These are phyloP conservation scores for Coenonympha glycerion DNA, from an alignment of 2,888 invertebrate species.

Conservation along the genomic window DNA sequence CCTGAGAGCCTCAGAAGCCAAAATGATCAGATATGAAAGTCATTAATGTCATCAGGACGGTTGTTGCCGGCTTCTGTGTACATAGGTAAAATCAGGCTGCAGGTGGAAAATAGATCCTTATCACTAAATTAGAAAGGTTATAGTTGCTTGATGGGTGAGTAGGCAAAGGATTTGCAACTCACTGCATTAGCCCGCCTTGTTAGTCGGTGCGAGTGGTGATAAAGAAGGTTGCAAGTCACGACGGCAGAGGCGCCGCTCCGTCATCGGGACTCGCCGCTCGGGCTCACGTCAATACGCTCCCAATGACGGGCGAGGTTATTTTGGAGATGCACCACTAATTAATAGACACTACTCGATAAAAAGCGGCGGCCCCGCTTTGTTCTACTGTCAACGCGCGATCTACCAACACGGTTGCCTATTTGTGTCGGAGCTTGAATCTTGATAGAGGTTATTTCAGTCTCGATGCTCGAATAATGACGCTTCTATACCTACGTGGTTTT, in stretches of 20 bases:
- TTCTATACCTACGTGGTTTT: neutral
- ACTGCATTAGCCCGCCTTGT: conserved; percentile 74
- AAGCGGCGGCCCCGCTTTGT: conserved; percentile 62
- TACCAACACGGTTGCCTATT: conserved; percentile 20
- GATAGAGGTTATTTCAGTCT: conserved; percentile 1
- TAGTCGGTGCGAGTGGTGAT: conserved; percentile 59
- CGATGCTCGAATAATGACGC: too few species aligned
- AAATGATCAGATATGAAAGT: conserved; percentile 60
- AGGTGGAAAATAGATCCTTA: conserved; percentile 34
- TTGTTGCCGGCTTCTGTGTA: conserved; percentile 59
- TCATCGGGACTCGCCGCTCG: too few species aligned
- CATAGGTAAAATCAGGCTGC: conserved; percentile 8
- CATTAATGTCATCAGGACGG: conserved; percentile 70
- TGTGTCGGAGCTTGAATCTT: conserved; percentile 6
- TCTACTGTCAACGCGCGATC: conserved; percentile 52
- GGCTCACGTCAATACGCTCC: conserved; percentile 64
- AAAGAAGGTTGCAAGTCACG: conserved; percentile 70
- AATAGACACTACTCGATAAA: conserved; percentile 59
- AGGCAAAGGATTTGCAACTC: conserved; percentile 63
- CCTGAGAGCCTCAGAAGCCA: conserved; percentile 44
- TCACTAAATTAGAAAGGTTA: conserved; percentile 33
- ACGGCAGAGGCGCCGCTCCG: conserved; percentile 56
- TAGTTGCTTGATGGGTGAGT: conserved; percentile 27
- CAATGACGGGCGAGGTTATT: conserved; percentile 71
- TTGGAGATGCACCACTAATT: conserved; percentile 70